Evolutionary conservation across 2,113 vertebrate species (phyloP), one percentile per base, ranked within the genome.

Genomic region (Perca fluviatilis): DNA sequence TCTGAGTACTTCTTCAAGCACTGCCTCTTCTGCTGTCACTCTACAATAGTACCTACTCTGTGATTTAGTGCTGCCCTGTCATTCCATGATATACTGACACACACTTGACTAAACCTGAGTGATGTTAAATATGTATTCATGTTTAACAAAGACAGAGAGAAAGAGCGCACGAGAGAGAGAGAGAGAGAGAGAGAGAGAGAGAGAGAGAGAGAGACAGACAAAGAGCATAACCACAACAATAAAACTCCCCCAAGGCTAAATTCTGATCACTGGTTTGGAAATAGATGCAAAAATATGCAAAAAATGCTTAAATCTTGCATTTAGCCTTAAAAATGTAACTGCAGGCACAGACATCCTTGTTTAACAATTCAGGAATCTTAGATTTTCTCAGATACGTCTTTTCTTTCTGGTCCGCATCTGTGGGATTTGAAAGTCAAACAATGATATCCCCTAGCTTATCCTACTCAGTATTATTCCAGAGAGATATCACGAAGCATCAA

Each of bases 81-180:
- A 68, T 43, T 74, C 47, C 53, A 46, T 77, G 80, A 77, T 70
- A 53, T 30, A 74, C 47, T 27, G 66, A 33, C 74, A 74, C 27
- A 25, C 27, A 58, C 56, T 60, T 75, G 33, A 84, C 49, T 86
- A 65, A 84, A 79, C 46, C 61, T 67, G 70, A 83, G 51, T 33
- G 84, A 86, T 58, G 43, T 60, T 8, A 54, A 65, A 72, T 30
- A 72, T 71, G 64, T 23, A 81, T 70, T 71, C 23, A 33, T 54
- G 72, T 67, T 76, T 80, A 53, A 89, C 69, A 87, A 77, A 86
- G 57, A 74, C n/a, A 49, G 56, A 63, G 21, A 72, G 47, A 66
- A 51, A 71, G n/a, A 33, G 9, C 1, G n/a, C n/a, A n/a, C n/a
- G n/a, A 72, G 47, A 66, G 47, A 71, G n/a, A 33, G 9, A 1